Evolutionary conservation across 2,797 vertebrate genomes (phyloP).

Genomic region (Myoxocephalus aenaeus): DNA sequence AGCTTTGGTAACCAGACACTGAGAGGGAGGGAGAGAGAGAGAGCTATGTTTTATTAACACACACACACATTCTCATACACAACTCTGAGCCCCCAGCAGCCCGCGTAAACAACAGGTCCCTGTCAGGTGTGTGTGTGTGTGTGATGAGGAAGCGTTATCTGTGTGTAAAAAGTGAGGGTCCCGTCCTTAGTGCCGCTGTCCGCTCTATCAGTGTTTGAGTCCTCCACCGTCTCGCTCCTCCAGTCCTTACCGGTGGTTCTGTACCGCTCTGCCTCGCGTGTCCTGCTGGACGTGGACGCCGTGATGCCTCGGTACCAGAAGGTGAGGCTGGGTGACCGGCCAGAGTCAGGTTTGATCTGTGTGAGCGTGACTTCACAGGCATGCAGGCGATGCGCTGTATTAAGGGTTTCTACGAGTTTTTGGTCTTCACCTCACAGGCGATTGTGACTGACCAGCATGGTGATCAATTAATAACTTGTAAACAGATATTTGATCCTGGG

Average conservation of each 20-base stretch:
- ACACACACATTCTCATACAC: slow-evolving; percentile 27
- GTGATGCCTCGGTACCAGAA: slow-evolving; percentile 76
- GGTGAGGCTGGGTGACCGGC: slow-evolving; percentile 77
- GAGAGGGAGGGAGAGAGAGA: slow-evolving; percentile 61
- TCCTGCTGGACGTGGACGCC: slow-evolving; percentile 72
- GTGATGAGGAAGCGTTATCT: slow-evolving; percentile 38
- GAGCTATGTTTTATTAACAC: slow-evolving; percentile 36
- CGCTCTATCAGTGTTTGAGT: slow-evolving; percentile 55
- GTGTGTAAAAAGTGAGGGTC: slow-evolving; percentile 40
- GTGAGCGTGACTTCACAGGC: slow-evolving; percentile 73
- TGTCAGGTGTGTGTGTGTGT: slow-evolving; percentile 61
- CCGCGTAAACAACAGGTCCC: slow-evolving; percentile 60
- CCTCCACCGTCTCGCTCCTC: slow-evolving; percentile 66
- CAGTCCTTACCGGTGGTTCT: slow-evolving; percentile 74
- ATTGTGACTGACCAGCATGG: slow-evolving; percentile 65
- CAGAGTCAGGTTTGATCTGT: slow-evolving; percentile 61
- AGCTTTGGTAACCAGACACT: slow-evolving; percentile 78
- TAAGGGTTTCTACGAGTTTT: slow-evolving; percentile 12
- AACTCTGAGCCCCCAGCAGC: slow-evolving; percentile 45
- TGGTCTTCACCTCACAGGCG: not conserved
- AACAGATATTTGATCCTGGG: slow-evolving; percentile 19
- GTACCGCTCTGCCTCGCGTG: slow-evolving; percentile 72
- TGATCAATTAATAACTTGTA: slow-evolving; percentile 28
- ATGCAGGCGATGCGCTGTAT: slow-evolving; percentile 41
- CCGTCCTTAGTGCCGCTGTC: slow-evolving; percentile 19